Base-by-base conservation (phyloP, 2,113 vertebrate species). In the Garra rufa region DNA sequence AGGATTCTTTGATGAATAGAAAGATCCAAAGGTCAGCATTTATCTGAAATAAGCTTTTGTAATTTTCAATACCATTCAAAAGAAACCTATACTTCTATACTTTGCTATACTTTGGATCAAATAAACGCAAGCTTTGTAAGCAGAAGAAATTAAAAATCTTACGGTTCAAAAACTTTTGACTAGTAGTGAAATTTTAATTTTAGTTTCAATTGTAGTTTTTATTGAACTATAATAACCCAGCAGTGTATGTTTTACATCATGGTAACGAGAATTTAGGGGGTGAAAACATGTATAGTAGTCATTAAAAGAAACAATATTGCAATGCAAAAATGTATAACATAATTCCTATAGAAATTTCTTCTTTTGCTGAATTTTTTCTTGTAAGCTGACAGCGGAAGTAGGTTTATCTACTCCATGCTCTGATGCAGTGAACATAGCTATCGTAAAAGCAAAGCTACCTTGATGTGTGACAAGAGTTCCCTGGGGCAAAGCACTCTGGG, bases 401-500 rank as follows among this genome's bases (percentile, higher is more conserved):
- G 21, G 43, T 63, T 70, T 69, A 81, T 84, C 57, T 83, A 46
- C 59, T 84, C n/a, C 38, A 6, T 5, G 50, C 76, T 61, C 21
- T 44, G 38, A 59, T 70, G 13, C 65, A 69, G 19, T 69, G 80
- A 82, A 71, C 65, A 24, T 70, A 61, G 41, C 61, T 48, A 13
- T 43, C 78, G 46, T 61, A 69, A 44, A 24, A 55, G 81, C 81
- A 88, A 88, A 88, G 70, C 76, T 50, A 83, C 50, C 84, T 83
- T 83, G 84, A 86, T 65, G 67, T 70, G 84, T 84, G 86, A 84
- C 85, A 87, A 41, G 81, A 71, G 61, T 73, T n/a, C 83, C 88
- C 85, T 55, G 44, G 55, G 84, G 82, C 88, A 85, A 71, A 78
- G 84, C 76, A 70, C 76, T 38, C 34, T 70, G 70, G 61, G 61